phyloP scores from a whole-genome alignment of 2,113 vertebrate genomes.

The Apteryx mantelli region DNA sequence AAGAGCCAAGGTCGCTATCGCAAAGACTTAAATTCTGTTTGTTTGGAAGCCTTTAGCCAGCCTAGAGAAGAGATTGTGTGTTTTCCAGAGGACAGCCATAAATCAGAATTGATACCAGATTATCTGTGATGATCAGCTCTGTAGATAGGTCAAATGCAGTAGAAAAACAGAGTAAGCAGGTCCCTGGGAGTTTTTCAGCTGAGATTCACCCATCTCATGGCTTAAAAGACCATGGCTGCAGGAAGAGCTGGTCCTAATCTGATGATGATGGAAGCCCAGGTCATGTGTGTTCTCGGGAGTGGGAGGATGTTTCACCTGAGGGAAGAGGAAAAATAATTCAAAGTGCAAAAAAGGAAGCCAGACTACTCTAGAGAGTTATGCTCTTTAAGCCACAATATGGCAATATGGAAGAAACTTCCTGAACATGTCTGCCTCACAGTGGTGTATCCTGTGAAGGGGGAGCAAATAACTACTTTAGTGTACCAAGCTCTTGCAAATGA shows the following conservation, averaged over 20 bases:
- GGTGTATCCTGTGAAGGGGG: background rate
- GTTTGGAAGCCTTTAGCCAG: background rate
- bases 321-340: background rate
- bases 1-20: constrained; percentile 86
- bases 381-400: background rate
- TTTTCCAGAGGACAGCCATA: background rate
- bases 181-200: background rate
- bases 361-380: background rate
- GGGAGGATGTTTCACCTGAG: background rate
- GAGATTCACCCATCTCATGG: background rate
- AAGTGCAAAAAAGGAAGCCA: background rate
- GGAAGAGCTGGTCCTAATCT: background rate
- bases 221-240: background rate
- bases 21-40: background rate
- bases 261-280: background rate
- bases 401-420: background rate
- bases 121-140: background rate
- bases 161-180: background rate
- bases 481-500: background rate
- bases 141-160: background rate
- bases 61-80: background rate
- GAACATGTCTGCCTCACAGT: background rate
- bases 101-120: background rate
- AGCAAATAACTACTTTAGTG: background rate
- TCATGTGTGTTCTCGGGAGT: background rate